Percentiles rank a stretch among this genome's conserved stretches.
Evolutionary conservation across 2,888 invertebrate genomes (phyloP).

Genomic region (Euplexia lucipara): DNA sequence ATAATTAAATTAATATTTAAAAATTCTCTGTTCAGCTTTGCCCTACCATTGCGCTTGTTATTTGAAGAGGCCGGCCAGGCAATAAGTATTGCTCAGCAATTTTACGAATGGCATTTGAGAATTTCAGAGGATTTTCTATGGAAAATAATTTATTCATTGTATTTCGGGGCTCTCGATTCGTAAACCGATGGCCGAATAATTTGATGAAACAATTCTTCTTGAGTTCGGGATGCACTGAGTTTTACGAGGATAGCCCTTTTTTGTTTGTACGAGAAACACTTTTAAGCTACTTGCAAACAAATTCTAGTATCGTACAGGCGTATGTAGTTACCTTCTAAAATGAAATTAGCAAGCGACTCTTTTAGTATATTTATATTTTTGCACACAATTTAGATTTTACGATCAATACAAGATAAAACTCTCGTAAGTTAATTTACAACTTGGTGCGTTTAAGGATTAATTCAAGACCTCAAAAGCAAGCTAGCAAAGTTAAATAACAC

Average conservation of each 20-base stretch:
- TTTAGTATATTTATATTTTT: no score
- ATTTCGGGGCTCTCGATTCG: slow-evolving; percentile 64
- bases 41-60: slow-evolving; percentile 49
- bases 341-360: no score
- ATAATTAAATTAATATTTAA: slow-evolving; percentile 71
- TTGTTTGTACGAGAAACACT: no score
- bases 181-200: slow-evolving; percentile 75
- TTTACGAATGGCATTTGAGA: slow-evolving; percentile 55
- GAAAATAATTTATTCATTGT: slow-evolving; percentile 68
- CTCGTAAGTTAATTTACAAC: no score
- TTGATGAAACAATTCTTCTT: slow-evolving; percentile 75
- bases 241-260: not conserved
- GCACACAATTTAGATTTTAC: no score
- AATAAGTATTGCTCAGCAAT: slow-evolving; percentile 59
- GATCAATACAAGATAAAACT: no score
- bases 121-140: slow-evolving; percentile 56
- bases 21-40: slow-evolving; percentile 43
- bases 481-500: no score
- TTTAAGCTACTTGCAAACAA: no score
- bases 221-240: slow-evolving; percentile 59
- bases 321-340: no score
- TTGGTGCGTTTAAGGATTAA: no score
- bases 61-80: slow-evolving; percentile 46
- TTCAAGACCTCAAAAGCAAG: no score
- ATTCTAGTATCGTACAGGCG: no score